These are phyloP conservation scores for Pogonocichla stellata DNA, from an alignment of 2,113 vertebrate genomes.

Conservation along the genomic window DNA sequence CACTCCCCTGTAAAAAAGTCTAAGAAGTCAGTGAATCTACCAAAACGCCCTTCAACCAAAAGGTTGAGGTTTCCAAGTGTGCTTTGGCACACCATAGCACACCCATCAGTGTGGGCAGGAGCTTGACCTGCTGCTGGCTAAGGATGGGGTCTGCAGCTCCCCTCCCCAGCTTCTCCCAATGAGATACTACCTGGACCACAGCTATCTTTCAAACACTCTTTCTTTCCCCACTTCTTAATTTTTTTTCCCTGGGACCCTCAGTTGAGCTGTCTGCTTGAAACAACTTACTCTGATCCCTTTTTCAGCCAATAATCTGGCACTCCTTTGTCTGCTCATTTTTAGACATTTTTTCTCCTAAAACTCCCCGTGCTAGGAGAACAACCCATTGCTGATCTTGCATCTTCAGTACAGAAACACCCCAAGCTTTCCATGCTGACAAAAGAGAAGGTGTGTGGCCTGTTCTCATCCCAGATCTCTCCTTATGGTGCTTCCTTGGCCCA, in stretches of 20 bases:
- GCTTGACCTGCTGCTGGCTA: neutral
- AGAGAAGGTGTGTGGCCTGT: neutral
- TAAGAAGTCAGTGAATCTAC: neutral
- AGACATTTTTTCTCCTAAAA: neutral
- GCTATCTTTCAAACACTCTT: neutral
- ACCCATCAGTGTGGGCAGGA: neutral
- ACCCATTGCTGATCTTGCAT: neutral
- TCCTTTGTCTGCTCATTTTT: neutral
- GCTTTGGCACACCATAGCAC: neutral
- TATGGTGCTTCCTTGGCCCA: rapidly evolving
- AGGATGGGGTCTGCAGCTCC: neutral
- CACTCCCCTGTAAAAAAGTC: neutral
- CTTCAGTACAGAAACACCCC: neutral
- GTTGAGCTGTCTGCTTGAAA: neutral
- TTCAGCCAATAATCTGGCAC: neutral
- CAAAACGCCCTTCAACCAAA: neutral
- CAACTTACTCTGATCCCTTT: neutral
- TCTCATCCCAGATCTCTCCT: neutral
- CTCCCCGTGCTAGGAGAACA: neutral
- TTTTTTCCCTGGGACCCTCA: neutral
- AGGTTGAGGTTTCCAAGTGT: neutral
- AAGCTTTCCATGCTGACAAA: neutral
- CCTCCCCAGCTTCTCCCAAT: neutral
- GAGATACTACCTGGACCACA: neutral
- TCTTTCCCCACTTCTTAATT: neutral